Evolutionary conservation across 1,140 invertebrate species (phyloP).

Genomic region (Sminthurinus signatus): DNA sequence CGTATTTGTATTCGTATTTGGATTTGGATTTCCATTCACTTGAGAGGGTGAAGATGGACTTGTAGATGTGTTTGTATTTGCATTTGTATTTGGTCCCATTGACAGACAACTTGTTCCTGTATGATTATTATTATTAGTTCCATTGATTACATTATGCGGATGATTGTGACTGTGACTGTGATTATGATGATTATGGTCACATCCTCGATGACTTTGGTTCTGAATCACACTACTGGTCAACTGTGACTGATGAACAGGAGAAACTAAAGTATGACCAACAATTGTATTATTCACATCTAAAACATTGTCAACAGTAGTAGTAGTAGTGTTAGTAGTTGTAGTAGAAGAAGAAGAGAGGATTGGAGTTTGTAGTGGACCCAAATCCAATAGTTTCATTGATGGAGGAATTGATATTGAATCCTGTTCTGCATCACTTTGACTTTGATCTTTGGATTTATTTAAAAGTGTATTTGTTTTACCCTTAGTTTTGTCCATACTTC

Average conservation of each 20-base stretch:
- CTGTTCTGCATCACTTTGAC: constrained; percentile 35
- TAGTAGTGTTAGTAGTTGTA: not conserved
- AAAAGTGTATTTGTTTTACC: too few species aligned
- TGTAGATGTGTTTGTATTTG: too few species aligned
- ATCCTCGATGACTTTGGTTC: not conserved
- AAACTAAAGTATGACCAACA: not conserved
- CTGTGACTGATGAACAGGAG: not conserved
- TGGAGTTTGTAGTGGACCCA: constrained; percentile 22
- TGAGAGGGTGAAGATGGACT: too few species aligned
- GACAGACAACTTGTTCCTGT: too few species aligned
- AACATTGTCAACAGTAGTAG: not conserved
- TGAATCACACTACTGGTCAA: not conserved
- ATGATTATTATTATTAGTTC: too few species aligned
- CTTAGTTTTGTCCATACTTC: too few species aligned
- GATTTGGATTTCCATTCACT: too few species aligned
- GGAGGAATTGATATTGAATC: constrained; percentile 36
- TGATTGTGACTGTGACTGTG: too few species aligned
- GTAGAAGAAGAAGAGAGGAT: not conserved
- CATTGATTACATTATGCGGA: too few species aligned
- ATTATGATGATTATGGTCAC: constrained; percentile 32
- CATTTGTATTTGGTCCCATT: too few species aligned
- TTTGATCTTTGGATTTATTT: not conserved
- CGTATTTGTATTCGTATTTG: too few species aligned
- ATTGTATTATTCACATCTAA: too few species aligned
- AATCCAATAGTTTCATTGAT: constrained; percentile 38